Evolutionary conservation across 2,888 invertebrate genomes (phyloP).

Genomic region (Leucoptera coffeella): DNA sequence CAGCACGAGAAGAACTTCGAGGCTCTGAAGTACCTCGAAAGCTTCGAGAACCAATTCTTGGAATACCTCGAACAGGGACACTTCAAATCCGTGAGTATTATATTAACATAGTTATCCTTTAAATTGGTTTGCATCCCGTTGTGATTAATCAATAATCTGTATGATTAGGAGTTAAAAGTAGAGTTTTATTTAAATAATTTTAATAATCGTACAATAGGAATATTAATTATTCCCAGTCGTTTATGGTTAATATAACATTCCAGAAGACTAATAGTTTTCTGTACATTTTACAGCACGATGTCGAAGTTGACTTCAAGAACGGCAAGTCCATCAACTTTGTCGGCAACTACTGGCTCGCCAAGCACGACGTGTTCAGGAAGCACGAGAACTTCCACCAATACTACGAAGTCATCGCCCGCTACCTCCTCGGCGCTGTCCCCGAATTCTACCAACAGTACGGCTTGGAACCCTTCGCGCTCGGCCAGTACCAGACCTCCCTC

Average conservation of each 20-base stretch:
- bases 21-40: constrained; percentile 46
- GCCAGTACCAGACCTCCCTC: constrained; percentile 58
- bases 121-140: too few species aligned
- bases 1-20: constrained; percentile 40
- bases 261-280: not conserved
- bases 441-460: constrained; percentile 19
- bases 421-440: constrained; percentile 23
- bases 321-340: constrained; percentile 46
- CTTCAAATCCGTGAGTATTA: constrained; percentile 54
- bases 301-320: constrained; percentile 21
- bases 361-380: constrained; percentile 35
- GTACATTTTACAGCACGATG: constrained; percentile 18
- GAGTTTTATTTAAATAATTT: too few species aligned
- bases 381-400: constrained; percentile 37
- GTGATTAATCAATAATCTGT: too few species aligned
- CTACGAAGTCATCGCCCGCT: constrained; percentile 52
- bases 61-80: constrained; percentile 44
- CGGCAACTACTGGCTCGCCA: constrained; percentile 52
- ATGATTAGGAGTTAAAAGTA: too few species aligned
- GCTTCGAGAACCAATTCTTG: constrained; percentile 52
- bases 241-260: not conserved
- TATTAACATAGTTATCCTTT: too few species aligned
- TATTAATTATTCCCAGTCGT: not conserved
- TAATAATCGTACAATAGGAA: too few species aligned
- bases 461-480: constrained; percentile 52